Evolutionary conservation across 2,888 invertebrate species (phyloP).

Genomic region (Cantharis lateralis): DNA sequence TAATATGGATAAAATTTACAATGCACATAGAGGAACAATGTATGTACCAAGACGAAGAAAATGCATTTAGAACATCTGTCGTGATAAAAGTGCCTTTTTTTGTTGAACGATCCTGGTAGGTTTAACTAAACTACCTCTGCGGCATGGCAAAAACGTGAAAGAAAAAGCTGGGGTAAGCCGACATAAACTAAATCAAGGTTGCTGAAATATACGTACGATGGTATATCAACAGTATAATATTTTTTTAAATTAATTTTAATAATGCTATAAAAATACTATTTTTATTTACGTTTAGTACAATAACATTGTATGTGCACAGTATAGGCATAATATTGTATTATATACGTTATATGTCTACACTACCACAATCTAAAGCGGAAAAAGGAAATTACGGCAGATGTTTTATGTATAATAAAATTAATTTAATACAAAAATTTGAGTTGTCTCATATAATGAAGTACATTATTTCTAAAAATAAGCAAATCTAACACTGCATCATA

Average conservation of each 20-base stretch:
- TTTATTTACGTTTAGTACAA: neutral
- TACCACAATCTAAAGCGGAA: constrained; percentile 10
- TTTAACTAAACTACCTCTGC: too few species aligned
- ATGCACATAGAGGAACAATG: too few species aligned
- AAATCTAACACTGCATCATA: neutral
- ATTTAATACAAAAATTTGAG: neutral
- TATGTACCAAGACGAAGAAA: too few species aligned
- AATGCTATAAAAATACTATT: neutral
- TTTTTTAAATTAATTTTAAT: neutral
- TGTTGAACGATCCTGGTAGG: too few species aligned
- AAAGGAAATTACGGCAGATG: constrained; percentile 10
- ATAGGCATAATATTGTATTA: neutral
- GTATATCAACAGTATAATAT: neutral
- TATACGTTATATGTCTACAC: neutral
- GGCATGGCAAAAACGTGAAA: too few species aligned
- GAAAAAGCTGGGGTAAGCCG: neutral
- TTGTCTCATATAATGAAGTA: neutral
- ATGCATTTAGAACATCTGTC: too few species aligned
- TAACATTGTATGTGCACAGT: neutral
- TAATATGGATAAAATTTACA: too few species aligned
- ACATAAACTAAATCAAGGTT: neutral
- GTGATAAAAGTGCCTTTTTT: too few species aligned
- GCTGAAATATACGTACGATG: neutral
- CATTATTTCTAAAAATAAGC: neutral
- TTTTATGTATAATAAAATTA: neutral